Evolutionary conservation across 2,113 vertebrate genomes (phyloP).

Genomic region (Odocoileus virginianus): DNA sequence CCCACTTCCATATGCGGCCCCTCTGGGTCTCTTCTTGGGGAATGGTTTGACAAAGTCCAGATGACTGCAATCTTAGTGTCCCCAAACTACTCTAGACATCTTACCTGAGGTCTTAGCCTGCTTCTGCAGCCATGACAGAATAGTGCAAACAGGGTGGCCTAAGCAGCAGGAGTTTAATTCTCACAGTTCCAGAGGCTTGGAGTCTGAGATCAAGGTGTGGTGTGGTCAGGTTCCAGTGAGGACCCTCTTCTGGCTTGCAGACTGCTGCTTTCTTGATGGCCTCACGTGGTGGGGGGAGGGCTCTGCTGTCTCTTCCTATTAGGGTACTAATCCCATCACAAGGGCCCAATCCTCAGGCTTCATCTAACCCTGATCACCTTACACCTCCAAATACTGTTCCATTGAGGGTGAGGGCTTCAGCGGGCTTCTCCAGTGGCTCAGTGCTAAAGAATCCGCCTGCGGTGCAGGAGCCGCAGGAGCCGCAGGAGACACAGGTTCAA

Average conservation of each 20-base stretch:
- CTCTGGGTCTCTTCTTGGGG: neutral
- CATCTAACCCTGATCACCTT: neutral
- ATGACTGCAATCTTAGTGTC: neutral
- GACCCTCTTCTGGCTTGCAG: neutral
- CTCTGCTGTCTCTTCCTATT: neutral
- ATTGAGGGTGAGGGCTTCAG: accelerated
- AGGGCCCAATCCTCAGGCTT: neutral
- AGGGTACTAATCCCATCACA: too few relatives aligned
- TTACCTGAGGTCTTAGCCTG: neutral
- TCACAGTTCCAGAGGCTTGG: neutral
- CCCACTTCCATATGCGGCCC: neutral
- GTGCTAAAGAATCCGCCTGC: neutral
- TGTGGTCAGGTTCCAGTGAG: neutral
- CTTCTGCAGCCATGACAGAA: neutral
- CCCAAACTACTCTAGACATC: neutral
- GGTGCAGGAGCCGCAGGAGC: neutral
- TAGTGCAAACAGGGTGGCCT: accelerated
- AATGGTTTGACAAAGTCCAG: neutral
- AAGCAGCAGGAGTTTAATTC: accelerated
- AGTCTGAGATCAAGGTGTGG: neutral
- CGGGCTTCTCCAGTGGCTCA: neutral
- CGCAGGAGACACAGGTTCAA: neutral
- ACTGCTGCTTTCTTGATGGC: neutral
- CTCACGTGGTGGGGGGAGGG: neutral
- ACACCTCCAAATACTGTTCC: neutral